Base-by-base conservation (phyloP, 2,797 vertebrate species). In the Thaleichthys pacificus region DNA sequence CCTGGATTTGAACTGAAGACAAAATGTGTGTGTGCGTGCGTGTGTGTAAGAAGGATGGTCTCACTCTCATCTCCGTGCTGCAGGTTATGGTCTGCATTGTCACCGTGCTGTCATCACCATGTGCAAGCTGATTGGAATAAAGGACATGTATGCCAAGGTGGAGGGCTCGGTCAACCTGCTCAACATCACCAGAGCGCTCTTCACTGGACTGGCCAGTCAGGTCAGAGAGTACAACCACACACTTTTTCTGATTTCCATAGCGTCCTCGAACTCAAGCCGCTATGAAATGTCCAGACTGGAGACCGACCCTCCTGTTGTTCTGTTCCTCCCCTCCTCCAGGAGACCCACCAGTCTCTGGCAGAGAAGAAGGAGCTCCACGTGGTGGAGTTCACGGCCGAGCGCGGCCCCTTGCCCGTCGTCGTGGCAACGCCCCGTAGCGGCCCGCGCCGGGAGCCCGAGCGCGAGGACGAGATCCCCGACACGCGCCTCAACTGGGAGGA, bases 71-170 rank as follows among this genome's bases (percentile, higher is more conserved):
- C 62, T 32, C 60, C 21, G 28, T 38, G 24, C 70, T 66, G 24
- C 85, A 99, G 98, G 98, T 8, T 93, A 97, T 1, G 97, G 98
- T 68, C 94, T 99, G 61, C 95, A 0, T 80, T 99, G 97, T 86
- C 98, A 99, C 82, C 88, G 97, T 28, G 96, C 96, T 0, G 85
- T 99, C 86, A 98, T 96, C 84, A 98, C 96, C 58, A 81, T 99
- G 61, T 98, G 96, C 87, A 96, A 90, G 71, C 93, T 99, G 57
- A 96, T 99, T 19, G 98, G 97, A 3, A 93, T 99, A 66, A 77
- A 94, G 86, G 95, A 99, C 88, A 92, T 99, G 94, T 98, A 98
- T 14, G 96, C 89, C 65, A 94, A 93, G 83, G 90, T 97, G 30
- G 88, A 95, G 0, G 96, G 96, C 8, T 97, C 97, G 0, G 57